These are phyloP conservation scores for Buathra laborator DNA, from an alignment of 2,888 invertebrate genomes.

Conservation along the genomic window DNA sequence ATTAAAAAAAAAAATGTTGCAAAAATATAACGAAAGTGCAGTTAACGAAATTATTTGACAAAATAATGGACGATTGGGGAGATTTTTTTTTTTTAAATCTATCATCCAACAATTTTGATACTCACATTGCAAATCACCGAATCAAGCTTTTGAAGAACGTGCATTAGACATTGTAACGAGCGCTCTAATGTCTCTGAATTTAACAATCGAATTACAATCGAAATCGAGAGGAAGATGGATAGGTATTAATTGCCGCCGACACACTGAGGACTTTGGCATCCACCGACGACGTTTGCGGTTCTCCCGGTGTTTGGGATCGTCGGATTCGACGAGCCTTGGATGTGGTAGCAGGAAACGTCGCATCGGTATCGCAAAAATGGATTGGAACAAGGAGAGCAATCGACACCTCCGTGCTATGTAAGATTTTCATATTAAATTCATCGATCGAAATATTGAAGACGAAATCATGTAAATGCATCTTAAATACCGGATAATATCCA, in stretches of 20 bases:
- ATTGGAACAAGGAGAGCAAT: slow-evolving; percentile 76
- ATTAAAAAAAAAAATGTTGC: too few relatives aligned
- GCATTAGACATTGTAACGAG: neutral
- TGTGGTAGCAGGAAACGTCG: slow-evolving; percentile 74
- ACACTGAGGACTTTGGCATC: slow-evolving; percentile 70
- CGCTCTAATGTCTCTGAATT: neutral
- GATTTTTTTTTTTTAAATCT: too few relatives aligned
- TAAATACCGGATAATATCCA: slow-evolving; percentile 70
- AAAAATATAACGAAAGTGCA: too few relatives aligned
- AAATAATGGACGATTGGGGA: too few relatives aligned
- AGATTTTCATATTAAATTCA: slow-evolving; percentile 2
- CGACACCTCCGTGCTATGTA: slow-evolving; percentile 61
- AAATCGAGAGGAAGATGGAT: neutral
- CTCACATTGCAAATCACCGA: neutral
- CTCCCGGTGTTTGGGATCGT: slow-evolving; percentile 20
- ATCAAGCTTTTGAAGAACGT: neutral
- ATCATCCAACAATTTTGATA: too few relatives aligned
- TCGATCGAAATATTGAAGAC: neutral
- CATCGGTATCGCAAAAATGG: slow-evolving; percentile 75
- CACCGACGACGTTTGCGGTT: neutral
- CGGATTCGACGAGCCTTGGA: slow-evolving; percentile 23
- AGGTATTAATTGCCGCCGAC: slow-evolving; percentile 68
- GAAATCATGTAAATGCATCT: neutral
- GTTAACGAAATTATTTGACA: too few relatives aligned
- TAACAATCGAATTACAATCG: neutral